A percentile compares a stretch with the other conserved stretches of the same genome.
Conservation (phyloP, 2,888 invertebrate species). For the Habrosyne pyritoides region DNA sequence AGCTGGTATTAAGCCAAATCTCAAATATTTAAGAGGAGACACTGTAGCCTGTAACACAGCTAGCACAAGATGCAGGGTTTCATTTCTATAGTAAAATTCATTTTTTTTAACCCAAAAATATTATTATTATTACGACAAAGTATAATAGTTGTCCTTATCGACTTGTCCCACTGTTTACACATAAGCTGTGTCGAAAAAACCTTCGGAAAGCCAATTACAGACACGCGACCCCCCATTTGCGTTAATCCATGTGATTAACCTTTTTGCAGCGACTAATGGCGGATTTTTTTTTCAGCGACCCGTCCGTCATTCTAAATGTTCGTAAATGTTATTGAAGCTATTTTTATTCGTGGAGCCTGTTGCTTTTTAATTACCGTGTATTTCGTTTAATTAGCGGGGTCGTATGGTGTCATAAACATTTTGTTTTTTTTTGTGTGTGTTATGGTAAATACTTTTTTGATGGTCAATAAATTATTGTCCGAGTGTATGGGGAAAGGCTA, state of each 20-base stretch:
- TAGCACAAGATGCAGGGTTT: too few relatives aligned
- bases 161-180: slow-evolving; percentile 8
- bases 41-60: too few relatives aligned
- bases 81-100: too few relatives aligned
- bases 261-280: slow-evolving; percentile 56
- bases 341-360: slow-evolving; percentile 33
- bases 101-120: too few relatives aligned
- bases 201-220: slow-evolving; percentile 51
- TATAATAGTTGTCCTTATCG: too few relatives aligned
- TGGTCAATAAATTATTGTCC: not conserved
- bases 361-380: slow-evolving; percentile 30
- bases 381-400: not conserved
- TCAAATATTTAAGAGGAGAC: too few relatives aligned
- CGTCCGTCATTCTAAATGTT: slow-evolving; percentile 43
- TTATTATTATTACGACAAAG: too few relatives aligned
- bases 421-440: not conserved
- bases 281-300: slow-evolving; percentile 45
- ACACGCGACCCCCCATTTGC: slow-evolving; percentile 58
- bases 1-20: too few relatives aligned
- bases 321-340: slow-evolving; percentile 37
- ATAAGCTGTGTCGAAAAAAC: slow-evolving; percentile 29
- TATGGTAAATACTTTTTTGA: too few relatives aligned
- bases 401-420: not conserved
- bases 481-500: too few relatives aligned
- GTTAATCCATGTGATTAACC: slow-evolving; percentile 64